Evolutionary conservation across 2,113 vertebrate species (phyloP).

Genomic region (Amphiprion percula): DNA sequence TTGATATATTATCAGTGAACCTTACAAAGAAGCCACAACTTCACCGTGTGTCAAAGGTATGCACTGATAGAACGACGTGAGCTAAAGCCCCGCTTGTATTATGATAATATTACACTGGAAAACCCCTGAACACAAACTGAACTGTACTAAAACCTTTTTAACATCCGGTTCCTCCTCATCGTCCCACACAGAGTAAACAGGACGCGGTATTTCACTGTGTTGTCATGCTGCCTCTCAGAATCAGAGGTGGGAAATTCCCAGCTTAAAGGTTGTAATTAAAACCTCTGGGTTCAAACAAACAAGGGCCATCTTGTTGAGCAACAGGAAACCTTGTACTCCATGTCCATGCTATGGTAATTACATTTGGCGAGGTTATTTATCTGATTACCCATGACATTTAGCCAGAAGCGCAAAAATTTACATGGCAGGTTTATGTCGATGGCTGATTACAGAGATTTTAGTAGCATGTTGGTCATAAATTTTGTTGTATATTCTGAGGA

Average conservation of each 20-base stretch:
- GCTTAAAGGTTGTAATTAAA: constrained; percentile 24
- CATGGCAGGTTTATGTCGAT: no score
- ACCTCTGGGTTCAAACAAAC: constrained; percentile 4
- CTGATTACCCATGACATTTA: not conserved
- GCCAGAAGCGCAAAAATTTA: not conserved
- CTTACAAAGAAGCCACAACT: no score
- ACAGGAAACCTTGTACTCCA: not conserved
- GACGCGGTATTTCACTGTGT: not conserved
- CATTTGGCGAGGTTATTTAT: not conserved
- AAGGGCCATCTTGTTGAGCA: not conserved
- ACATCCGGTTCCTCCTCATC: not conserved
- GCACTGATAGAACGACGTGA: no score
- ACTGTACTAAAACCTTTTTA: no score
- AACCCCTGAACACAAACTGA: no score
- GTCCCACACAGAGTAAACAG: not conserved
- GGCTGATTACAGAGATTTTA: not conserved
- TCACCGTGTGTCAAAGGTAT: no score
- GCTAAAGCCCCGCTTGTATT: no score
- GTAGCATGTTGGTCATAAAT: no score
- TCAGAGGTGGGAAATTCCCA: constrained; percentile 17
- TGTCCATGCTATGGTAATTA: not conserved
- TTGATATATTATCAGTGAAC: no score
- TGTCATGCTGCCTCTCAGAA: not conserved
- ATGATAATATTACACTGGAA: no score
- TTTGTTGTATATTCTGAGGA: no score